Base-by-base conservation (phyloP, 2,797 vertebrate species). In the Acrossocheilus wenchowensis region DNA sequence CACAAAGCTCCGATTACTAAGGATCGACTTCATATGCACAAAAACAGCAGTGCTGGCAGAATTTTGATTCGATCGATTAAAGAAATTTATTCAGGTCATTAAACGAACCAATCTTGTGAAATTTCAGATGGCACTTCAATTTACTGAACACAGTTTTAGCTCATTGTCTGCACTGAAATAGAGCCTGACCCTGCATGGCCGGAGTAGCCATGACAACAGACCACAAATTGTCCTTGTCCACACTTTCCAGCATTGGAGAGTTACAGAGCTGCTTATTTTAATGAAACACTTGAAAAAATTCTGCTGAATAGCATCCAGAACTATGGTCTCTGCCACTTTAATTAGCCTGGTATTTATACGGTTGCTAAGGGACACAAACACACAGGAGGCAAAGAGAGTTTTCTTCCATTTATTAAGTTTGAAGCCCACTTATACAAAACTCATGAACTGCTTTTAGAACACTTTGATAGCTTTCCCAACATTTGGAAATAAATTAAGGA, bases 381-480 rank as follows among this genome's bases (percentile, higher is more conserved):
- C 77, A 87, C 41, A 26, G 6, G 57, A 88, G 15, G 54, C 62
- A 69, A 48, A 34, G 41, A 82, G 9, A 88, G 78, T 90, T 92
- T 94, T 94, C 89, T 94, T 94, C 92, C 87, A 93, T 94, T 96
- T 95, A 95, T 96, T 96, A 92, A 94, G 94, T 94, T 94, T 93
- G 91, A 96, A 95, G 95, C 93, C 93, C 94, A 93, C 92, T 94
- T 92, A 92, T 95, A 96, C 94, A 96, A 96, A 96, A 94, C 92
- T 93, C 93, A 95, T 81, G 94, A 95, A 95, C 93, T 93, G 91
- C 91, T 94, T 96, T 94, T 92, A 92, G 92, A 95, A 95, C 91
- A 93, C 90, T 81, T 93, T 90, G 69, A 81, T 89, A 89, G 83
- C 86, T 92, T 93, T 90, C 87, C 86, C 85, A 88, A 92, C 54